These are phyloP conservation scores for Entomobrya multifasciata DNA, from an alignment of 2,888 invertebrate species.

Conservation along the genomic window DNA sequence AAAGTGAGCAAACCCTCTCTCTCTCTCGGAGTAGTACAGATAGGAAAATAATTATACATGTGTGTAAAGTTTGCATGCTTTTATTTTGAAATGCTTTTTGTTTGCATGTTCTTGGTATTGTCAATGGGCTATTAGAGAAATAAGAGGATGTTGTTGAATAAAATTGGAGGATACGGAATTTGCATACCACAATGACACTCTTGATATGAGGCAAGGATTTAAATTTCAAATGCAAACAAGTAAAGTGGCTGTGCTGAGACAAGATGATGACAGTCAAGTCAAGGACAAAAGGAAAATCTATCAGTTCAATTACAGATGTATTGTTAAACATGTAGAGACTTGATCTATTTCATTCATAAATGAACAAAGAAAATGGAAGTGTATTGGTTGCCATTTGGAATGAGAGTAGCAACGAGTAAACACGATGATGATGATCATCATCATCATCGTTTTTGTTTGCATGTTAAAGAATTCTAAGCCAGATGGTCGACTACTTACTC, in stretches of 20 bases:
- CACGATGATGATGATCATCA: background rate
- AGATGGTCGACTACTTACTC: constrained; percentile 40
- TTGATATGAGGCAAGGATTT: background rate
- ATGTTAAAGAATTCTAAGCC: constrained; percentile 21
- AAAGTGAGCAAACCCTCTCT: constrained; percentile 20
- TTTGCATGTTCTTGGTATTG: constrained; percentile 44
- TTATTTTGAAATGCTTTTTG: constrained; percentile 5
- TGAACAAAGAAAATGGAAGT: too few relatives aligned
- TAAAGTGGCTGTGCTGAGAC: too few relatives aligned
- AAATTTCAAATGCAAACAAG: background rate
- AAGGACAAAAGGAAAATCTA: background rate
- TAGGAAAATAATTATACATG: constrained; percentile 33
- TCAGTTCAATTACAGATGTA: background rate
- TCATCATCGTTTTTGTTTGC: constrained; percentile 40
- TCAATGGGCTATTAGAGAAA: constrained; percentile 12
- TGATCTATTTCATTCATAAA: too few relatives aligned
- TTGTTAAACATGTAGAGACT: too few relatives aligned
- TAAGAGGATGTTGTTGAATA: constrained; percentile 29
- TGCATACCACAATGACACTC: background rate
- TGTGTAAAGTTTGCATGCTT: background rate
- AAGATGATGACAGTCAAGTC: too few relatives aligned
- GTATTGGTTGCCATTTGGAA: too few relatives aligned
- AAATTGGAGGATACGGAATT: too few relatives aligned
- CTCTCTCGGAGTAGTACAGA: too few relatives aligned
- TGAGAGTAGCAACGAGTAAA: background rate